phyloP scores from a whole-genome alignment of 2,888 invertebrate genomes.

The Amphipoea lucens region DNA sequence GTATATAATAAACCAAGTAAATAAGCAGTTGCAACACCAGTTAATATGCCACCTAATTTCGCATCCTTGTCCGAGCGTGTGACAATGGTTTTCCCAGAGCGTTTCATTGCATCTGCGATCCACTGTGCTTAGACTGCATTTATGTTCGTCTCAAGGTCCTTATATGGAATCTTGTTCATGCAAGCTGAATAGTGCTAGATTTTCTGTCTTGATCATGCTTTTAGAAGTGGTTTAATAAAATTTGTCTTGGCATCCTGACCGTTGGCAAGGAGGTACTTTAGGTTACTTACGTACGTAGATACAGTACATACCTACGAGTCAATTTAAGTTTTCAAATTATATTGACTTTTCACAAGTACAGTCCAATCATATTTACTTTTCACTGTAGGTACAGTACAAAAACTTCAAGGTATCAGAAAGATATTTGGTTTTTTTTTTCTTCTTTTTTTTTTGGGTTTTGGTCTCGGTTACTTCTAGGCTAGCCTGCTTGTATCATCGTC shows the following conservation, averaged over 20 bases:
- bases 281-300: background rate
- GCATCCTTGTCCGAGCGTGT: slow-evolving; percentile 53
- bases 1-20: slow-evolving; percentile 29
- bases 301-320: background rate
- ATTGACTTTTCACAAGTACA: too few species aligned
- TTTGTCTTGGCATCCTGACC: background rate
- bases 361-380: too few species aligned
- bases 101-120: slow-evolving; percentile 42
- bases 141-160: slow-evolving; percentile 54
- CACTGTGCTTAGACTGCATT: slow-evolving; percentile 40
- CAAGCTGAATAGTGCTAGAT: slow-evolving; percentile 12
- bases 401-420: background rate
- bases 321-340: background rate
- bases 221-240: background rate
- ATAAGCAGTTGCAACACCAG: slow-evolving; percentile 43
- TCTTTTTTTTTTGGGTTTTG: too few species aligned
- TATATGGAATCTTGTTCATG: slow-evolving; percentile 30
- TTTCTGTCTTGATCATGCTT: background rate
- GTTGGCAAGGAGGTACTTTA: background rate
- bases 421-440: background rate
- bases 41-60: slow-evolving; percentile 53
- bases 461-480: background rate
- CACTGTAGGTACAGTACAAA: background rate
- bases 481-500: background rate
- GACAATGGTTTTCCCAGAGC: slow-evolving; percentile 65